Evolutionary conservation across 2,113 vertebrate genomes (phyloP), one percentile per base, ranked within the genome.

Genomic region (Hemibagrus wyckioides): DNA sequence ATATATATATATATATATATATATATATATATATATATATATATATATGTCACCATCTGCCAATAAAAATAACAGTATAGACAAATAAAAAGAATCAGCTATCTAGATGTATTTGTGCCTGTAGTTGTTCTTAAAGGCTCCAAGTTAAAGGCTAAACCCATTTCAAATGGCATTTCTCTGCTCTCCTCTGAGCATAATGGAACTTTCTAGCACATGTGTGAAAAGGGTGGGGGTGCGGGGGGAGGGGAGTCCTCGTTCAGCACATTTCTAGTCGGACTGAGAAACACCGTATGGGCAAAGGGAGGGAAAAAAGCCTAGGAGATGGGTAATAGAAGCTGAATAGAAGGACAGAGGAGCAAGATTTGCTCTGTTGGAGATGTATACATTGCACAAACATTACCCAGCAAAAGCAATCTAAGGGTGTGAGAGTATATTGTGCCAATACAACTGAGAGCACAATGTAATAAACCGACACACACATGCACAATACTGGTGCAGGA

Each of bases 321-420:
- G 48, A 80, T 28, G 65, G 73, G 41, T 86, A 88, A 88, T 84
- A 84, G 87, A 86, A 86, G 87, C 61, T 57, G 86, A 88, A 73
- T 67, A 82, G 83, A 87, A 81, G 63, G 75, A 65, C 36, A 13
- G 63, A 13, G 25, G 50, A 30, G 75, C 79, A 52, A 33, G 89
- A 86, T 86, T 86, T 50, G 82, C 87, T 90, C 82, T 63, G 63
- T 50, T 88, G 87, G 89, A 90, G 89, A 86, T 88, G 81, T 88
- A 88, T 90, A 85, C 87, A 86, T 88, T 88, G 75, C 65, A 71
- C 87, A 88, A 44, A 86, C 57, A 73, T 88, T 81, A 81, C 87
- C 57, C 14, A 11, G 21, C 56, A 90, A 88, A 90, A 88, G 82
- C 89, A 90, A 90, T 90, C 82, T 86, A 82, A 75, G 82, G 48